Base-by-base conservation (phyloP, 2,888 invertebrate species). In the Ophion slaviceki region DNA sequence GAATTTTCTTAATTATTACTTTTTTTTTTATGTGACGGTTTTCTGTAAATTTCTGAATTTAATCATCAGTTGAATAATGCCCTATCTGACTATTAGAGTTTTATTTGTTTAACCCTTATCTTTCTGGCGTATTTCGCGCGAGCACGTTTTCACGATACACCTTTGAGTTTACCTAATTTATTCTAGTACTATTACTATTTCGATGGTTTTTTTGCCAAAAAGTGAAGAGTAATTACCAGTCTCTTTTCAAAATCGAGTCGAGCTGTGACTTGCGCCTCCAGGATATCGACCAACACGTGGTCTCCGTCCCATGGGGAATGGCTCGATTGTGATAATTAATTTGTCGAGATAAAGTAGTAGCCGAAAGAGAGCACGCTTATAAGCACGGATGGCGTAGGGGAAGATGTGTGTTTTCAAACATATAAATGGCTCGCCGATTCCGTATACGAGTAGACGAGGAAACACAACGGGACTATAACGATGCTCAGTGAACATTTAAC, bases 401-500 rank as follows among this genome's bases (percentile, higher is more conserved):
- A 62, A 72, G 84, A 81, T 45, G 74, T 78, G 91, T 92, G 92
- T 92, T 92, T 90, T 85, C 92, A 92, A 92, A 92, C 92, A 92
- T 91, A 90, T 88, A 83, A 86, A 87, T 88, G 74, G 66, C 78
- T 81, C 67, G 78, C 80, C 70, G 57, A 78, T 82, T 72, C 47
- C 36, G 74, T 67, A 64, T 47, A 82, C 66, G 74, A 86, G 74
- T 61, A 74, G 36, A 47, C 62, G 71, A 76, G 64, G 53, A 78
- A 74, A 82, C 62, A 72, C 66, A 84, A 84, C 64, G 62, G 61
- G 64, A 61, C 62, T 66, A 77, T 86, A 79, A 78, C 68, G 80
- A 92, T 92, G 92, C 86, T 90, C 90, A 90, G 85, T 90, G 91
- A 91, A 87, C 88, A 90, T 90, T 90, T 88, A 88, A 85, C 85